These are phyloP conservation scores for Julus scanicus DNA, from an alignment of 2,888 invertebrate species.

Conservation along the genomic window DNA sequence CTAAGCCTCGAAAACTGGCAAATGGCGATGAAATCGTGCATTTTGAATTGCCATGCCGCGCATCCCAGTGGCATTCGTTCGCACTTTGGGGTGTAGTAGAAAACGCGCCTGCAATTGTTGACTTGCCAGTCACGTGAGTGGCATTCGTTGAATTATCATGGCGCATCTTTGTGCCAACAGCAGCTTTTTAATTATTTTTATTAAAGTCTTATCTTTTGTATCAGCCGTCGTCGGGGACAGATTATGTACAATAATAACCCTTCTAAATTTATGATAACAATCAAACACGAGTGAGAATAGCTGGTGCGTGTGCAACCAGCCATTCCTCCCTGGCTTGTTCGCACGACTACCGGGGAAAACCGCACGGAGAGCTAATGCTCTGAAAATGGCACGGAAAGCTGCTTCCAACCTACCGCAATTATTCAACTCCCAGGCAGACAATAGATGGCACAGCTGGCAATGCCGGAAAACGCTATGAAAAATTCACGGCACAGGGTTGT, in stretches of 20 bases:
- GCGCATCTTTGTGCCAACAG: constrained; percentile 38
- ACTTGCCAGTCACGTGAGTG: constrained; percentile 22
- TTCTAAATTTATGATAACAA: constrained; percentile 50
- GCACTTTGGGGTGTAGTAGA: neutral
- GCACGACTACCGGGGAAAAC: constrained; percentile 7
- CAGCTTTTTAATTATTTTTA: constrained; percentile 51
- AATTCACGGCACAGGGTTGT: neutral
- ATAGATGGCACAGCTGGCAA: constrained; percentile 51
- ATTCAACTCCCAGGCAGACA: constrained; percentile 36
- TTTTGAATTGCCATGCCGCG: neutral
- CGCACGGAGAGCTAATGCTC: neutral
- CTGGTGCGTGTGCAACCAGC: constrained; percentile 1
- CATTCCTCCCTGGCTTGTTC: too few species aligned
- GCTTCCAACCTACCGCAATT: constrained; percentile 28
- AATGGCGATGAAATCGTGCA: neutral
- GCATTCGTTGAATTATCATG: constrained; percentile 23
- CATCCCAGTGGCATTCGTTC: neutral
- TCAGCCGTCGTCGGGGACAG: constrained; percentile 50
- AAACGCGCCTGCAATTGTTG: neutral
- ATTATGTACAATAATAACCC: constrained; percentile 48
- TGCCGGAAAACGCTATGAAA: neutral
- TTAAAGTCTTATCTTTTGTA: constrained; percentile 51
- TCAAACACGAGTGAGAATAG: constrained; percentile 48
- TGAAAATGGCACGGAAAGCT: constrained; percentile 34
- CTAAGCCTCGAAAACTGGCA: neutral